Evolutionary conservation across 2,797 vertebrate species (phyloP).

Genomic region (Cyprinodon diabolis): DNA sequence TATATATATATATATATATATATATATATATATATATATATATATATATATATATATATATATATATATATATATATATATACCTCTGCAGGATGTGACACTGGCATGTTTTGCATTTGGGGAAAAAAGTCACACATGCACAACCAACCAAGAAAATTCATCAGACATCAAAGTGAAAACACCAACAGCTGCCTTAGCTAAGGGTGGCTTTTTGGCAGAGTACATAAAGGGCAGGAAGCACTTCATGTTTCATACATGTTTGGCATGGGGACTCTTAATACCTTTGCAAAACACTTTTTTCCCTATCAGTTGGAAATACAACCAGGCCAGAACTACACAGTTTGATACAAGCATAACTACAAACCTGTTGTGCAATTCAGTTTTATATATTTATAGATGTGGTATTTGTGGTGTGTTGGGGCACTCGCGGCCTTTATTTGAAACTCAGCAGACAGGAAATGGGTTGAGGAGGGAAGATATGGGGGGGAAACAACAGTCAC

Average conservation of each 20-base stretch:
- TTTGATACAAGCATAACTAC: conserved; percentile 8
- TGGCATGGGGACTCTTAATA: conserved; percentile 42
- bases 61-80: not conserved
- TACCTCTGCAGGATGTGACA: conserved; percentile 15
- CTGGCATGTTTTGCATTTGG: conserved; percentile 17
- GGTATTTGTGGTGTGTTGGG: too few species aligned
- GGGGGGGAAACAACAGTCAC: too few species aligned
- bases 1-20: too few species aligned
- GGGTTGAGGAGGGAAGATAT: too few species aligned
- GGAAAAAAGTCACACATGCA: conserved; percentile 34
- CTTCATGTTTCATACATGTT: conserved; percentile 69
- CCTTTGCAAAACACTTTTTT: conserved; percentile 20
- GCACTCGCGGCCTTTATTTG: too few species aligned
- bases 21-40: too few species aligned
- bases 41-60: not conserved
- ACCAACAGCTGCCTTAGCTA: conserved; percentile 37
- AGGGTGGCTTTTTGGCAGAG: conserved; percentile 39
- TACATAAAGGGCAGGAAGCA: conserved; percentile 19
- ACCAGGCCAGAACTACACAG: conserved; percentile 17
- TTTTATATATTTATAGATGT: too few species aligned
- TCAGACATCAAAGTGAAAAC: conserved; percentile 60
- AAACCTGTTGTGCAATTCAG: conserved; percentile 16
- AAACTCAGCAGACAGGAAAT: too few species aligned
- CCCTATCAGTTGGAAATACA: conserved; percentile 12
- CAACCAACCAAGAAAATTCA: conserved; percentile 56